Conservation (phyloP, 2,113 vertebrate species). For the Pteruthius melanotis region DNA sequence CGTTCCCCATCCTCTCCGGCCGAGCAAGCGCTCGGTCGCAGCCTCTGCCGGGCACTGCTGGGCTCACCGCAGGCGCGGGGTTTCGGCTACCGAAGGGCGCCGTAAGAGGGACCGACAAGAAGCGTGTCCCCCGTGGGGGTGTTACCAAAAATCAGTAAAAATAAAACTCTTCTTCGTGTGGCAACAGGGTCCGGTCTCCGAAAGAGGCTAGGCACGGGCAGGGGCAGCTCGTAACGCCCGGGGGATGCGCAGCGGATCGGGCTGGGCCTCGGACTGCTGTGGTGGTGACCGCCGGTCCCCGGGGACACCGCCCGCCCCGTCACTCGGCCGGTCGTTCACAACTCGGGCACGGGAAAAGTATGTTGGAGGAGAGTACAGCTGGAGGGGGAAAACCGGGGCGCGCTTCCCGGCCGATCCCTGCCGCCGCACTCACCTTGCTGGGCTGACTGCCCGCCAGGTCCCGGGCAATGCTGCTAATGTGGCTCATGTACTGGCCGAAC, state of each 20-base stretch:
- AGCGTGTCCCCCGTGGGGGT: background rate
- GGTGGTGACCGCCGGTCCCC: background rate
- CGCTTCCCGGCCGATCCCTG: background rate
- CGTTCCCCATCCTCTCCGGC: background rate
- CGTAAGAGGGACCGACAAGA: background rate
- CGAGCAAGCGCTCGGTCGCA: background rate
- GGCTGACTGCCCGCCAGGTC: constrained; percentile 48
- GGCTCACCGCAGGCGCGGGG: background rate
- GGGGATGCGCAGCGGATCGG: background rate
- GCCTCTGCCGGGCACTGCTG: background rate
- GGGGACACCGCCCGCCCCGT: background rate
- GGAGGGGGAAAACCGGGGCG: background rate
- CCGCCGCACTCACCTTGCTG: constrained; percentile 69
- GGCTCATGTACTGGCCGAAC: constrained; percentile 73
- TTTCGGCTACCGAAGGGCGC: background rate
- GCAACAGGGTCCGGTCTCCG: background rate
- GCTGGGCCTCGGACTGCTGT: background rate
- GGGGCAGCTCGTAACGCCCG: background rate
- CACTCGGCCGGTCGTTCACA: background rate
- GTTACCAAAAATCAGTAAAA: background rate
- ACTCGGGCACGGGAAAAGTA: background rate
- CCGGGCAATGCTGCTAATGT: constrained; percentile 67
- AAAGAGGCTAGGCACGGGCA: background rate
- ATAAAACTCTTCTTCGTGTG: background rate
- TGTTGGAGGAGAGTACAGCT: background rate